Conservation (phyloP, 2,888 invertebrate species). For the Euzophera pinguis region DNA sequence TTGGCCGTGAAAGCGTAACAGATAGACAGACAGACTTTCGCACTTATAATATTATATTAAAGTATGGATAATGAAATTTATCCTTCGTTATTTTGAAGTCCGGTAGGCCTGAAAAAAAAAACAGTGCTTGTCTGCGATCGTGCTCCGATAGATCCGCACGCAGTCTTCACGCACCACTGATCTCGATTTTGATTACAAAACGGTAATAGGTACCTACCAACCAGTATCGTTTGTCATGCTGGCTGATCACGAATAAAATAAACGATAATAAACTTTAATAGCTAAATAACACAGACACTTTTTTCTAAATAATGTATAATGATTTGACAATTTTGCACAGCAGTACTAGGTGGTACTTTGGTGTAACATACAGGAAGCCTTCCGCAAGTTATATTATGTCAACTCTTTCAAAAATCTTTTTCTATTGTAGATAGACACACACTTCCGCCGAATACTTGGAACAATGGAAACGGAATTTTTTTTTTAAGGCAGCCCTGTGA, state of each 20-base stretch:
- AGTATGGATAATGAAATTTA: too few relatives aligned
- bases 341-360: constrained; percentile 5
- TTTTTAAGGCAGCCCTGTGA: too few relatives aligned
- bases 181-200: constrained; percentile 24
- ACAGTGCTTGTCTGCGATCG: constrained; percentile 25
- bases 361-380: not conserved
- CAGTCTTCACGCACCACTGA: constrained; percentile 33
- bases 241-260: constrained; percentile 9
- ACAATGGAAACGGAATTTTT: too few relatives aligned
- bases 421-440: not conserved
- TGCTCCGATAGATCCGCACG: constrained; percentile 32
- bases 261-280: not conserved
- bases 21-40: too few relatives aligned
- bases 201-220: not conserved
- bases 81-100: too few relatives aligned
- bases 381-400: not conserved
- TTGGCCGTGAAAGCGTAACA: too few relatives aligned
- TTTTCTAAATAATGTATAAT: not conserved
- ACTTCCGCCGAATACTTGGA: not conserved
- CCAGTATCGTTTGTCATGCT: constrained; percentile 12
- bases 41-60: too few relatives aligned
- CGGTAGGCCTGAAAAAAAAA: too few relatives aligned
- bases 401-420: constrained; percentile 7
- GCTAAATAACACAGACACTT: not conserved
- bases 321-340: not conserved